Base-by-base conservation (phyloP, 2,113 vertebrate species). In the Nibea coibor region DNA sequence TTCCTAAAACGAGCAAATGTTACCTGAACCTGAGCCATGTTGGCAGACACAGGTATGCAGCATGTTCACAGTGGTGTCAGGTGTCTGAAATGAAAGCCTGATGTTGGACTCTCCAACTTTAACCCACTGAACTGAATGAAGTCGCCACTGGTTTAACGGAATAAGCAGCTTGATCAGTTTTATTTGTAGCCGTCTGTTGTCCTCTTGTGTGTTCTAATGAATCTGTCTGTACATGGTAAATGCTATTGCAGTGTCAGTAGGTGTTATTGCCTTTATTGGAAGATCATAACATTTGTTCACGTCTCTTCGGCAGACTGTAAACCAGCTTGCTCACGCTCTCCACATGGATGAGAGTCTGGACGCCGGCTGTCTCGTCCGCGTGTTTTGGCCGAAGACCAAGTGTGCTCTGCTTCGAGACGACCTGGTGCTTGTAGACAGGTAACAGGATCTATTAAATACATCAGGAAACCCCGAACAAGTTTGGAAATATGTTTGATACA, bases 381-480 rank as follows among this genome's bases (percentile, higher is more conserved):
- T 99, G 19, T 99, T 99, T 84, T 99, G 98, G 98, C 98, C 98
- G n/a, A 99, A 99, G 87, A 95, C 96, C 78, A 99, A 98, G 91
- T 99, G 98, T 91, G 98, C 96, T n/a, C 95, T 99, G 69, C 95
- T 99, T 81, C 93, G 98, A 94, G 98, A 99, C 35, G 98, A 99
- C 93, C 93, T 99, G 93, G 98, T 99, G 79, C 96, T 99, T 73
- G 95, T 99, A 77, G 98, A 99, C 96, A 99, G 98, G 98, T 99
- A 95, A 84, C 5, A 14, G 0, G 22, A 64, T 70, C 31, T 0
- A 0, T 58, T 48, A 10, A n/a, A 66, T 28, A 10, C 2, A 22
- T 45, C 10, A 72, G 51, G 11, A 61, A 19, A 64, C 7, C 20
- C 45, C 10, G 4, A 19, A 12, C 42, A 72, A 24, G n/a, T 56